Conservation (phyloP, 2,113 vertebrate species). For the Archilochus colubris region DNA sequence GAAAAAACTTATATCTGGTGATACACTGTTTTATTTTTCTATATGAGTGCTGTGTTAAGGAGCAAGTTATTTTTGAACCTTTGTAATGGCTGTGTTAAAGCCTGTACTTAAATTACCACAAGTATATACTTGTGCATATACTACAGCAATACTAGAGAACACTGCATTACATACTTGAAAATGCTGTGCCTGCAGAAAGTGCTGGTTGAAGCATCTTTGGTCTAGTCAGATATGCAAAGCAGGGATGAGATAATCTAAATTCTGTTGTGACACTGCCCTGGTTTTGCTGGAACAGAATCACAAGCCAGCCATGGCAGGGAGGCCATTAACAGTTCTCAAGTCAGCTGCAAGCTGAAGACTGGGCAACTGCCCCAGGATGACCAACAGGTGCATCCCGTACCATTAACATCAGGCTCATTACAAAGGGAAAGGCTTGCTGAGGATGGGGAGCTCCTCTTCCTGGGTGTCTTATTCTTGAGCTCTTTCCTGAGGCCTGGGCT, state of each 20-base stretch:
- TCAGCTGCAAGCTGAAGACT: no score
- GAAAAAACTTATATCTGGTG: not conserved
- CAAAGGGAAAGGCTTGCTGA: no score
- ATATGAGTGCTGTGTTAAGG: not conserved
- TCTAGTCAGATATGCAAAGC: not conserved
- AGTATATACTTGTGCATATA: no score
- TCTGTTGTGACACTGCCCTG: not conserved
- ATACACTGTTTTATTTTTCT: not conserved
- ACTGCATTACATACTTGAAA: not conserved
- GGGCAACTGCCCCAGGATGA: no score
- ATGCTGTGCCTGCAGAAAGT: not conserved
- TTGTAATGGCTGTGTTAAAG: not conserved
- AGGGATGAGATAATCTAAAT: not conserved
- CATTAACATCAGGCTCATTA: no score
- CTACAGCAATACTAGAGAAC: not conserved
- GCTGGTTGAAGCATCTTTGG: not conserved
- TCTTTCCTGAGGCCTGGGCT: no score
- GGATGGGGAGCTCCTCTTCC: no score
- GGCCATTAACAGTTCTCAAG: no score
- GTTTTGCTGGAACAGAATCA: no score
- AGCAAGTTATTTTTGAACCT: not conserved
- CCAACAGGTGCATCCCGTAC: no score
- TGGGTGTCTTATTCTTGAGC: no score
- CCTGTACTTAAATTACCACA: not conserved
- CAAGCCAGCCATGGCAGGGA: no score